Evolutionary conservation across 2,113 vertebrate species (phyloP), one percentile per base, ranked within the genome.

Genomic region (Maccullochella peelii): DNA sequence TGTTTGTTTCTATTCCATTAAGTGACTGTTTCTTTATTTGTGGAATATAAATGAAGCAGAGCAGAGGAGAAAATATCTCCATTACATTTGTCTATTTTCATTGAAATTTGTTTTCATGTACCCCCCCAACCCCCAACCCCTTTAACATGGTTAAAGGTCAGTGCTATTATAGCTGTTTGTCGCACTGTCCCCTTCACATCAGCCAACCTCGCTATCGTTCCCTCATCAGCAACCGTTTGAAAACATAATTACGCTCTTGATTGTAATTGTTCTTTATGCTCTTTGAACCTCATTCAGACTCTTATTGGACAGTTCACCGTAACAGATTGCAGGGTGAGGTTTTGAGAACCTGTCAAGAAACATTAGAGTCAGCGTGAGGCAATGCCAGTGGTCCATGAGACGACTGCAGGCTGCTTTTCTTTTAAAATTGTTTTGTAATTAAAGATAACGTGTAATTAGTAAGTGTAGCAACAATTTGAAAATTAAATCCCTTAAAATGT

Each of bases 251-350:
- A 30, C 44, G 50, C 23, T 62, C 47, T 69, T 70, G 40, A 87
- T 89, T 84, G 7, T 67, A 73, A 82, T 77, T 85, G 74, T 73
- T 82, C 67, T 75, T 75, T 73, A 62, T 61, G 67, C 66, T 80
- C 73, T 73, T 81, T 81, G 55, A 74, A 76, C 55, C 77, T 75
- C 57, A 50, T 83, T 73, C 61, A 23, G 40, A 14, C 36, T 73
- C 47, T 86, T 76, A 86, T 66, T 77, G 58, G 54, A 49, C 50
- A 70, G 38, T 68, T 82, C 27, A 6, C 80, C 2, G 6, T 79
- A 47, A 80, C 40, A 57, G 83, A 80, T 79, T 52, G 42, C 47
- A 74, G 57, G 1, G n/a, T 49, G 66, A 79, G n/a, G 38, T 67
- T 69, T 57, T 61, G 40, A 59, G 49, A 52, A 47, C 65, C 38